A percentile compares a stretch with the other conserved stretches of the same genome.
phyloP scores from a whole-genome alignment of 2,113 vertebrate genomes.

The Bos taurus region DNA sequence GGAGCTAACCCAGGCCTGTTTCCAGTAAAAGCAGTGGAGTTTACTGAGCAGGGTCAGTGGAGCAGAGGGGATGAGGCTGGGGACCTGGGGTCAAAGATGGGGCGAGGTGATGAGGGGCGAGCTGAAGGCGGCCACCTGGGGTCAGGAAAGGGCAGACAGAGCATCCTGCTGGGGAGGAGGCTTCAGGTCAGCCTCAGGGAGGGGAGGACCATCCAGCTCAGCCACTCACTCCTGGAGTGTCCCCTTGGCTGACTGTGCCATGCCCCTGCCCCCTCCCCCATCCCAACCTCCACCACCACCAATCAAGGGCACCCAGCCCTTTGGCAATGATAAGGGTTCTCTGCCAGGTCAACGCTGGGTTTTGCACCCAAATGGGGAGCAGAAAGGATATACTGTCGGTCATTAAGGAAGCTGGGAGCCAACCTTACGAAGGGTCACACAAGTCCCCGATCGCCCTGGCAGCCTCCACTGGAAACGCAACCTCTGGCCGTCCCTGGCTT shows the following conservation, averaged over 20 bases:
- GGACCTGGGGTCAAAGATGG: neutral
- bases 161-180: neutral
- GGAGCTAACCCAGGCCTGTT: neutral
- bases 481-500: neutral
- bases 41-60: neutral
- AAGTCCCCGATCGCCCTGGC: neutral
- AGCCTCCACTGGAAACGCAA: neutral
- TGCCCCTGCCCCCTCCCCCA: fast-evolving
- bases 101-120: neutral
- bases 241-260: neutral
- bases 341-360: neutral
- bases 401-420: neutral
- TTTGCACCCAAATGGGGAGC: neutral
- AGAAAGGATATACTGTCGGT: neutral
- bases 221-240: neutral
- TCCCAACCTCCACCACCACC: neutral
- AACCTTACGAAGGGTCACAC: neutral
- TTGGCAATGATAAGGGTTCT: neutral
- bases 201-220: neutral
- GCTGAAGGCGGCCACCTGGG: too few species aligned
- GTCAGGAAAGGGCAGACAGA: neutral
- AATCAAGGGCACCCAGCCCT: neutral
- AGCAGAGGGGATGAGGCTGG: neutral
- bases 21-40: too few species aligned
- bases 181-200: neutral